A percentile compares a stretch with the other conserved stretches of the same genome.
These are phyloP conservation scores for Lumbricus terrestris DNA, from an alignment of 2,888 invertebrate species.

Conservation along the genomic window DNA sequence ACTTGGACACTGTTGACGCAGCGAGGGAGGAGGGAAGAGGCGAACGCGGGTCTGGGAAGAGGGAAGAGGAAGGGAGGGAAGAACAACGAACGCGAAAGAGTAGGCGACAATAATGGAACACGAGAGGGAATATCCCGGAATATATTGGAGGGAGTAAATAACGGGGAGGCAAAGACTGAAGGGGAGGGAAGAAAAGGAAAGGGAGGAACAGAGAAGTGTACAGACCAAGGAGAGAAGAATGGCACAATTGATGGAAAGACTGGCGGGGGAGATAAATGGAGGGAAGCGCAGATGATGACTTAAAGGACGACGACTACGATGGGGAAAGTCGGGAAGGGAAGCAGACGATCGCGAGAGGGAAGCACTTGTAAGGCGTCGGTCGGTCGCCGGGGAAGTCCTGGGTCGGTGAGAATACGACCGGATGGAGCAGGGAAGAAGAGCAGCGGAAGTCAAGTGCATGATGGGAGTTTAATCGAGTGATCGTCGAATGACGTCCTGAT, in stretches of 20 bases:
- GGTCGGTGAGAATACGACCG: constrained; percentile 3
- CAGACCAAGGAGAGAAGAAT: not conserved
- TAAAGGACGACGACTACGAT: not conserved
- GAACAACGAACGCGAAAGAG: not conserved
- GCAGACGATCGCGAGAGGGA: not conserved
- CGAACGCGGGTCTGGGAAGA: not conserved
- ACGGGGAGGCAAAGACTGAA: not conserved
- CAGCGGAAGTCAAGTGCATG: not conserved
- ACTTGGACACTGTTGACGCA: not conserved
- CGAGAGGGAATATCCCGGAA: not conserved
- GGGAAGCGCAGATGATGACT: not conserved
- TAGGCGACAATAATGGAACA: not conserved
- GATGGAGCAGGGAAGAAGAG: not conserved
- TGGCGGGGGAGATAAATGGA: not conserved
- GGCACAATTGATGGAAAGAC: not conserved
- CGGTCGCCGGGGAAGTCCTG: not conserved
- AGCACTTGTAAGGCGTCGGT: not conserved
- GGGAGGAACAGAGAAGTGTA: not conserved
- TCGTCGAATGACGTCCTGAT: not conserved
- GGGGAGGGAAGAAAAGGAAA: not conserved
- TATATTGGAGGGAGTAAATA: not conserved
- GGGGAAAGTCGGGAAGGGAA: not conserved
- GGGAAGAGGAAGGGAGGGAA: not conserved
- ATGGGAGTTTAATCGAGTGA: constrained; percentile 3
- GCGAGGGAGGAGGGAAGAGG: not conserved